phyloP scores from a whole-genome alignment of 2,113 vertebrate genomes.

The Trinectes maculatus region DNA sequence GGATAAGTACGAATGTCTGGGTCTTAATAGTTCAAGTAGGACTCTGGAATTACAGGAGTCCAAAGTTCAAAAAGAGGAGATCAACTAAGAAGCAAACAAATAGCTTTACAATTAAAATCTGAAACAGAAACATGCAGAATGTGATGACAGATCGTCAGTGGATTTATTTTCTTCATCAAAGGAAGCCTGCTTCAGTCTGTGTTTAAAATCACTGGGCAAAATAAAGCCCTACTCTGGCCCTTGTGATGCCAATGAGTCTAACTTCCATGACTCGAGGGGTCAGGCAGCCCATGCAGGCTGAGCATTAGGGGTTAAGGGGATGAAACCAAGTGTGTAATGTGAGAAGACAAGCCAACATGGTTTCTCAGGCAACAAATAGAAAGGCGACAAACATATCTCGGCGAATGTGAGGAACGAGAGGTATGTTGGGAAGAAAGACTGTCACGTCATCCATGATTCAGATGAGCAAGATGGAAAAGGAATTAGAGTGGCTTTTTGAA shows the following conservation, averaged over 20 bases:
- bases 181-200: conserved; percentile 12
- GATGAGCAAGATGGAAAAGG: conserved; percentile 50
- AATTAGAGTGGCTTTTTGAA: conserved; percentile 63
- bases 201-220: conserved; percentile 40
- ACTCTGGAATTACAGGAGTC: not conserved
- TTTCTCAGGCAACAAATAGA: conserved; percentile 80
- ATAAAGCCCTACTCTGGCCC: conserved; percentile 48
- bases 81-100: conserved; percentile 7
- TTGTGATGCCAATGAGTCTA: conserved; percentile 64
- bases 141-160: conserved; percentile 4
- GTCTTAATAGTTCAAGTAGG: conserved; percentile 32
- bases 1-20: conserved; percentile 29
- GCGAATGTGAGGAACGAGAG: conserved; percentile 57
- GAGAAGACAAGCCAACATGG: conserved; percentile 81
- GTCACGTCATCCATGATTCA: conserved; percentile 52
- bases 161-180: conserved; percentile 14
- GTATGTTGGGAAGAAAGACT: conserved; percentile 59
- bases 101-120: conserved; percentile 20
- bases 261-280: conserved; percentile 77
- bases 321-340: conserved; percentile 82
- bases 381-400: conserved; percentile 74
- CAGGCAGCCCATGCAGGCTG: conserved; percentile 60
- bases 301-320: conserved; percentile 76
- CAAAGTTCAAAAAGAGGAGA: not conserved
- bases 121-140: conserved; percentile 12